Base-by-base conservation (phyloP, 2,888 invertebrate genomes). In the Euproctis similis region DNA sequence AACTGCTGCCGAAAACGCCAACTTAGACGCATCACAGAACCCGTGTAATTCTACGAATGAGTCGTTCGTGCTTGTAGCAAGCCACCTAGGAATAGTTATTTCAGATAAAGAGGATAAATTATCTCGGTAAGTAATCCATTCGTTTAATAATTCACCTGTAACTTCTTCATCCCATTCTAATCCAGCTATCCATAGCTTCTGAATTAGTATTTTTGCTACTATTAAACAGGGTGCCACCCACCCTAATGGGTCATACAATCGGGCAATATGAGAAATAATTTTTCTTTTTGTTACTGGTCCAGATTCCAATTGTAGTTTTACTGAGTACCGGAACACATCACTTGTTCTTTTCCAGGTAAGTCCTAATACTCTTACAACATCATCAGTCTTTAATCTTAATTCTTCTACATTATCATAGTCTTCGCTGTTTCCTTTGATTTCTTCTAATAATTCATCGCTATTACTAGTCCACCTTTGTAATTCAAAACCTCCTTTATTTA, bases 201-300 rank as follows among this genome's bases (percentile, higher is more conserved):
- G 33, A 4, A 36, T 33, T 2, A 31, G 19, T 1, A 31, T 9
- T 2, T 39, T 39, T 2, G 32, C 34, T 8, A 19, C 3, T 10
- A 28, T 24, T 1, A 35, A 20, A 11, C 22, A 13, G 5, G 37
- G 33, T 3, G 26, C 16, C 12, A 37, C 13, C 34, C 27, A 38
- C 1, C 38, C 34, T 18, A 34, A n/a, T n/a, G 39, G 32, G 23
- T 39, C 35, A 18, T 26, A 39, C 5, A 49, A 16, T 34, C 29
- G 45, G 34, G 48, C 18, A 39, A 33, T 36, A 31, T 45, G 34
- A 35, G 52, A 22, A 39, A 49, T 12, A 36, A 48, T 26, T 31
- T 29, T 20, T 42, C 50, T 13, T 28, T 40, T 53, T 8, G 47
- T 46, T 11, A 42, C 21, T 2, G 31, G 24, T 7, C 3, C 9